A percentile compares a stretch with the other conserved stretches of the same genome.
phyloP scores from a whole-genome alignment of 2,797 vertebrate species.

The Streptopelia turtur region DNA sequence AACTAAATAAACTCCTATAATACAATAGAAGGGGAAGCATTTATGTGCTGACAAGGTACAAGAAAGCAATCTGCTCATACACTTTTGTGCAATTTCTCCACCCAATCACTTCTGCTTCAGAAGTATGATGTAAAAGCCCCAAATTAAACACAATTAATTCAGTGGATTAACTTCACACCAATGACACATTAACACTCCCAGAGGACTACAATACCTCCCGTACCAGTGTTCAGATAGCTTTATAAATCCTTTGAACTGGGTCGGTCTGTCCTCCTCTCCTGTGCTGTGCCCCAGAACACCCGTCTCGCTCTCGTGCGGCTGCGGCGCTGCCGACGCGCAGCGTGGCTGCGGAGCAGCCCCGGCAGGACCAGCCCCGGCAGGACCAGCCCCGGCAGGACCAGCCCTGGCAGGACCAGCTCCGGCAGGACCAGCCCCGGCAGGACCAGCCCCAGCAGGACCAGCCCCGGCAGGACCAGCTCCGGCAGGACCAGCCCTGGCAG shows the following conservation, averaged over 20 bases:
- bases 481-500: no score
- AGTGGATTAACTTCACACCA: not conserved
- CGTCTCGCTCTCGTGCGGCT: no score
- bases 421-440: no score
- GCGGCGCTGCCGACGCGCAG: no score
- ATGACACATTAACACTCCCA: not conserved
- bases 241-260: not conserved
- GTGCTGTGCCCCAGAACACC: not conserved
- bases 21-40: not conserved
- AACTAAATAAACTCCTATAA: not conserved
- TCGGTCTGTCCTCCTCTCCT: not conserved
- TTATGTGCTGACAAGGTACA: not conserved
- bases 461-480: no score
- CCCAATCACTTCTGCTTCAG: not conserved
- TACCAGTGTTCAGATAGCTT: not conserved
- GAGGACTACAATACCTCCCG: not conserved
- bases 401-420: no score
- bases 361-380: no score
- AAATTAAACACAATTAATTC: not conserved
- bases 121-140: not conserved
- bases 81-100: not conserved
- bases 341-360: no score
- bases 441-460: no score
- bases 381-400: no score
- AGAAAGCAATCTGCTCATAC: not conserved